Evolutionary conservation across 2,888 invertebrate genomes (phyloP), one percentile per base, ranked within the genome.

Genomic region (Athetis lepigone): DNA sequence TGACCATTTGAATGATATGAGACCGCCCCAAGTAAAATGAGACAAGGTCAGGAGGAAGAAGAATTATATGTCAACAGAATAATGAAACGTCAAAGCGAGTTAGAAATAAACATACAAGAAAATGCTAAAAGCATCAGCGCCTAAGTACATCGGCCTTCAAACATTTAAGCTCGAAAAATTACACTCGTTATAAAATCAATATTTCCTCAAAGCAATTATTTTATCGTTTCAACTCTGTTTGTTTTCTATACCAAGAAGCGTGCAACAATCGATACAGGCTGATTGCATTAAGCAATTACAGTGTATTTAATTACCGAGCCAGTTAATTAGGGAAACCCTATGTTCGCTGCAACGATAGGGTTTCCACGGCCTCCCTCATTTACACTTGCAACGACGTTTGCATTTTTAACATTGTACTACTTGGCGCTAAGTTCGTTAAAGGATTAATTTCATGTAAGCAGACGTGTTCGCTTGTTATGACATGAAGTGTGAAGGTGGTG

Each of bases 271-370:
- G 75, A 71, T 76, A 72, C 77, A 80, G 78, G 83, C 87, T 91
- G 92, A 90, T 90, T 92, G 92, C 91, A 92, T 92, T 92, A 92
- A 91, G 88, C 92, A 94, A 93, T 94, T 91, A 93, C 88, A 88
- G 80, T 85, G 92, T 93, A 94, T 93, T 92, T 94, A 94, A 94
- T 94, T 93, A 94, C 90, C 85, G 66, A 81, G 85, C 86, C 84
- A 87, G 93, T 92, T 94, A 94, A 94, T 94, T 94, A 93, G 86
- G 80, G 94, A 94, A 94, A 90, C 94, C 91, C 45, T 89, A 90
- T 63, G 77, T 79, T 83, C 68, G 70, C 81, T 86, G 89, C 86
- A 86, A 85, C 77, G 80, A 70, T 90, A 92, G 84, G 94, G 94
- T 88, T 94, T 94, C 93, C 83, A 80, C 81, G 88, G 70, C 89